phyloP scores from a whole-genome alignment of 1,140 invertebrate species.

The Coenobita brevimanus region DNA sequence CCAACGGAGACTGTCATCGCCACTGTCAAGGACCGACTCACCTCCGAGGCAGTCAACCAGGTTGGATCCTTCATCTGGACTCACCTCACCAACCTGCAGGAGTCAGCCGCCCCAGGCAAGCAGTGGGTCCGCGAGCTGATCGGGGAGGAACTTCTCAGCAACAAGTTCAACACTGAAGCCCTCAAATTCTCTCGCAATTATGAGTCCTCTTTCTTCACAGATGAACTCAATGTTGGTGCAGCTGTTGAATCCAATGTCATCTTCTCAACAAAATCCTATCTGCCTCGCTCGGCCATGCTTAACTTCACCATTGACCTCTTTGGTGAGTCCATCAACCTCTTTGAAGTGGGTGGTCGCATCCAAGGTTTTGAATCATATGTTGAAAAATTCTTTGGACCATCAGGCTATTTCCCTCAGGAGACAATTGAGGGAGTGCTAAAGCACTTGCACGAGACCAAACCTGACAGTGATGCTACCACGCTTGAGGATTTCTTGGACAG shows the following conservation, averaged over 20 bases:
- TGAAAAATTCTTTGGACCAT: constrained; percentile 89
- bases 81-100: constrained; percentile 84
- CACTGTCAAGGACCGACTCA: constrained; percentile 82
- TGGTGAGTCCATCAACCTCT: constrained; percentile 87
- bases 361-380: constrained; percentile 89
- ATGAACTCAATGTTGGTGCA: constrained; percentile 82
- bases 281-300: constrained; percentile 85
- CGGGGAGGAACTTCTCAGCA: constrained; percentile 79
- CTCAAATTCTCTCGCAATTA: constrained; percentile 87
- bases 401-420: constrained; percentile 78
- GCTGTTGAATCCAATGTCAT: constrained; percentile 84
- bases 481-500: constrained; percentile 48
- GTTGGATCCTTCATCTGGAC: constrained; percentile 91
- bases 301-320: constrained; percentile 92
- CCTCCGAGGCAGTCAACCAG: constrained; percentile 79
- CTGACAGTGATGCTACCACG: constrained; percentile 59
- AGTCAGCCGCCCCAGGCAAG: constrained; percentile 84
- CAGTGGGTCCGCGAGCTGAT: constrained; percentile 80
- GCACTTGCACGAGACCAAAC: constrained; percentile 74
- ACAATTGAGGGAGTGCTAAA: constrained; percentile 74
- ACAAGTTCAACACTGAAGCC: constrained; percentile 84
- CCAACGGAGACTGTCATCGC: constrained; percentile 81
- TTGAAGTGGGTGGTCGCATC: constrained; percentile 87
- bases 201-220: constrained; percentile 84
- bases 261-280: constrained; percentile 89